Percentiles rank a stretch among this genome's conserved stretches.
phyloP scores from a whole-genome alignment of 2,113 vertebrate species.

The Cricetomys ansorgei region DNA sequence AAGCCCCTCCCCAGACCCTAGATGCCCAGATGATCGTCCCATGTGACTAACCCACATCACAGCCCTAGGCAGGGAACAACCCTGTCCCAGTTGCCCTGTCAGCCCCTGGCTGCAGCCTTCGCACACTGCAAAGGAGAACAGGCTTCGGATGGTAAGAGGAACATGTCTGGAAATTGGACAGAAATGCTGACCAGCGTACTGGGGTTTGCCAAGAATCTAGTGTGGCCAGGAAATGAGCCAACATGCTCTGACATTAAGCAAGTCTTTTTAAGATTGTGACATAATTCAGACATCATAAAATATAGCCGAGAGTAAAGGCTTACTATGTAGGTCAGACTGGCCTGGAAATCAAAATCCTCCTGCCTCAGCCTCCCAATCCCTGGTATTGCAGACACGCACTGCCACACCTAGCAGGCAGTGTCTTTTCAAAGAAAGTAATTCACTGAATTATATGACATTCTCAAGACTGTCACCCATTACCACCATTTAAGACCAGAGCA shows the following conservation, averaged over 20 bases:
- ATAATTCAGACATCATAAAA: not conserved
- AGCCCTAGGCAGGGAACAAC: not conserved
- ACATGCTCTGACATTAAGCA: not conserved
- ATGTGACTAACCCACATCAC: not conserved
- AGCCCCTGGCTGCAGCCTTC: not conserved
- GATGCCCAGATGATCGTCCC: no score
- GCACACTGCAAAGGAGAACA: not conserved
- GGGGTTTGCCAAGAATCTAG: not conserved
- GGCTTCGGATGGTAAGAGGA: not conserved
- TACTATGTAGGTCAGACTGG: not conserved
- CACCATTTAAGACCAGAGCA: not conserved
- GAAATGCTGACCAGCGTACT: rapidly evolving
- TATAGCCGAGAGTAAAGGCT: not conserved
- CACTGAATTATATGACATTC: not conserved
- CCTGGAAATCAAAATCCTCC: not conserved
- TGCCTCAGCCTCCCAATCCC: not conserved
- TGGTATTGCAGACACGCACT: not conserved
- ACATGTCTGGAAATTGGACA: not conserved
- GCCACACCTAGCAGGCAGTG: not conserved
- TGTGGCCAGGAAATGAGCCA: not conserved
- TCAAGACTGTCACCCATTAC: not conserved
- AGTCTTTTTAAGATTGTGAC: not conserved
- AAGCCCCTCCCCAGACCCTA: not conserved
- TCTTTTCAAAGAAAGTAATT: not conserved
- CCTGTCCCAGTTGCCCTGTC: not conserved